These are phyloP conservation scores for Distichodus sexfasciatus DNA, from an alignment of 2,797 vertebrate genomes.

Conservation along the genomic window DNA sequence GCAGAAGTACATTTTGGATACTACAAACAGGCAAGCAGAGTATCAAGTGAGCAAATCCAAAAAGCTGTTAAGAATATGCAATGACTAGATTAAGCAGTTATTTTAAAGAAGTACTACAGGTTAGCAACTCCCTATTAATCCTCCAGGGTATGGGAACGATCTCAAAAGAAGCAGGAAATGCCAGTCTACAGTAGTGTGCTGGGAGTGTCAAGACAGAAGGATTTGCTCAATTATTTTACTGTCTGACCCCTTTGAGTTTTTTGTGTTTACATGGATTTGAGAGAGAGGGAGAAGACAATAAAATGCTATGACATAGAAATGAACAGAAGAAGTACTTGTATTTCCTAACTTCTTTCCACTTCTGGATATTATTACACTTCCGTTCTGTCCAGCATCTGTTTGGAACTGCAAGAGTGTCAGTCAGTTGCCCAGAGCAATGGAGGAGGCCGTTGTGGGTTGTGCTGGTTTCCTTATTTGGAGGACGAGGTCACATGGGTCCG, in stretches of 20 bases:
- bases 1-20: no score
- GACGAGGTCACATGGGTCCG: slow-evolving; percentile 48
- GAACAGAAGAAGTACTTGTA: no score
- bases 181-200: slow-evolving; percentile 1
- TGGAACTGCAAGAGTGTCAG: background rate
- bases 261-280: background rate
- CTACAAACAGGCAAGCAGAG: no score
- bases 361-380: background rate
- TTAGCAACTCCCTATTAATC: slow-evolving; percentile 14
- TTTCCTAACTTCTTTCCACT: no score
- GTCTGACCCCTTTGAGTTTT: no score
- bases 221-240: no score
- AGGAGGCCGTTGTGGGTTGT: slow-evolving; percentile 41
- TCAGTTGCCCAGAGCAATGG: slow-evolving; percentile 33
- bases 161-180: slow-evolving; percentile 39
- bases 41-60: no score
- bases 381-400: background rate
- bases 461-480: slow-evolving; percentile 42
- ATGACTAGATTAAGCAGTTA: no score
- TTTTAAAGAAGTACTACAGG: no score
- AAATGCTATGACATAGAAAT: no score
- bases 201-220: background rate
- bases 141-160: slow-evolving; percentile 18
- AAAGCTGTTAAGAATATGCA: no score
- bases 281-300: no score